A percentile compares a stretch with the other conserved stretches of the same genome.
Evolutionary conservation across 2,888 invertebrate genomes (phyloP).

Genomic region (Scaptomyza parva): DNA sequence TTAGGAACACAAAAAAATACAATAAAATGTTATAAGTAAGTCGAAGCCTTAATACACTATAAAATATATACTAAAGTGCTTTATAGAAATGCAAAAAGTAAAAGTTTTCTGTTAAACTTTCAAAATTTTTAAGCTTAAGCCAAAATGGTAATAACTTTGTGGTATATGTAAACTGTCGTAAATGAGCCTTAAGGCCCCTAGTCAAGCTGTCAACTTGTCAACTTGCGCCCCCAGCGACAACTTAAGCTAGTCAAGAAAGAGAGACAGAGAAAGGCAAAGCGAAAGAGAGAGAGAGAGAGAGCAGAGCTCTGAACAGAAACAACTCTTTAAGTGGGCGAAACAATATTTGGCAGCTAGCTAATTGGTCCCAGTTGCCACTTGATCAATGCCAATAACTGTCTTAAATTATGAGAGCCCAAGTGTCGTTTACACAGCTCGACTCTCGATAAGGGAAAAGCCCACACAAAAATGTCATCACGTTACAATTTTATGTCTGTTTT

Average conservation of each 20-base stretch:
- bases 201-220: conserved; percentile 35
- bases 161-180: conserved; percentile 12
- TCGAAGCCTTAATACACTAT: too few species aligned
- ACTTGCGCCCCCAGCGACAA: conserved; percentile 24
- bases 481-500: conserved; percentile 17
- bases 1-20: too few species aligned
- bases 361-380: conserved; percentile 41
- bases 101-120: not conserved
- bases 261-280: not conserved
- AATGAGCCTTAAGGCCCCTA: conserved; percentile 19
- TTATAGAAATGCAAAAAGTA: too few species aligned
- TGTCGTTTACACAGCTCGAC: not conserved
- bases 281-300: not conserved
- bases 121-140: not conserved
- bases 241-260: conserved; percentile 37
- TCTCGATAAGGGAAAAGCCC: not conserved
- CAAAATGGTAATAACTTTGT: not conserved
- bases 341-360: conserved; percentile 28
- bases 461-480: not conserved
- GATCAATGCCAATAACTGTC: conserved; percentile 36
- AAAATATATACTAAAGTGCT: too few species aligned
- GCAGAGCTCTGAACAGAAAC: not conserved
- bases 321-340: conserved; percentile 21
- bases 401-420: conserved; percentile 5
- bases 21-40: not conserved